phyloP scores from a whole-genome alignment of 2,113 vertebrate genomes.

The Dipodomys merriami region DNA sequence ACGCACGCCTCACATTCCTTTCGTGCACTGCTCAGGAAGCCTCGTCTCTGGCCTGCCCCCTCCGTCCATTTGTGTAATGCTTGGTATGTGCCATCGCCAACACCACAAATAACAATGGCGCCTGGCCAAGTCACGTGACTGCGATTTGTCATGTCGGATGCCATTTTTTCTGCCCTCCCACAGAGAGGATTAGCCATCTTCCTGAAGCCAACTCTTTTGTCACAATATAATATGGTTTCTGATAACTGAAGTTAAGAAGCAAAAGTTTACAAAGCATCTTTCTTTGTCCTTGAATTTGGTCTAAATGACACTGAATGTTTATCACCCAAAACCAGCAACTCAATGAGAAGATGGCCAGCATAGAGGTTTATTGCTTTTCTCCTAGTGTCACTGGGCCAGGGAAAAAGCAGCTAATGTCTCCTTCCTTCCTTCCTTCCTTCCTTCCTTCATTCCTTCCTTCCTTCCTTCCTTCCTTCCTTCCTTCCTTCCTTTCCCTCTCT shows the following conservation, averaged over 20 bases:
- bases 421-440: neutral
- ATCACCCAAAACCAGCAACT: neutral
- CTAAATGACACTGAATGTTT: neutral
- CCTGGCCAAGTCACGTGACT: slow-evolving; percentile 58
- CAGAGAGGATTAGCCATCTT: neutral
- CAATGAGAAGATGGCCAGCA: neutral
- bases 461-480: too few species aligned
- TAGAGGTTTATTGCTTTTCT: neutral
- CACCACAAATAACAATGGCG: slow-evolving; percentile 33
- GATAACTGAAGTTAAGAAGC: neutral
- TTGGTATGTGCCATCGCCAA: slow-evolving; percentile 72
- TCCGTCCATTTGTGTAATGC: slow-evolving; percentile 73
- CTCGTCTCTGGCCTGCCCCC: slow-evolving; percentile 60
- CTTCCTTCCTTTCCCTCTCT: too few species aligned
- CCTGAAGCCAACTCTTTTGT: neutral
- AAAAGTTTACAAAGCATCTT: neutral
- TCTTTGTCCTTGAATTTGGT: neutral
- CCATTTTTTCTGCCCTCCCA: neutral
- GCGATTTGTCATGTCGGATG: neutral
- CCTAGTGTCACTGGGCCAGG: neutral
- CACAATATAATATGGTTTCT: neutral
- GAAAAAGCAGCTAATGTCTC: neutral
- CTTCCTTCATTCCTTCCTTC: too few species aligned
- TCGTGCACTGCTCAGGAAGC: slow-evolving; percentile 55
- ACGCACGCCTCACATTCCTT: slow-evolving; percentile 70